phyloP scores from a whole-genome alignment of 2,113 vertebrate genomes.

The Galeopterus variegatus region DNA sequence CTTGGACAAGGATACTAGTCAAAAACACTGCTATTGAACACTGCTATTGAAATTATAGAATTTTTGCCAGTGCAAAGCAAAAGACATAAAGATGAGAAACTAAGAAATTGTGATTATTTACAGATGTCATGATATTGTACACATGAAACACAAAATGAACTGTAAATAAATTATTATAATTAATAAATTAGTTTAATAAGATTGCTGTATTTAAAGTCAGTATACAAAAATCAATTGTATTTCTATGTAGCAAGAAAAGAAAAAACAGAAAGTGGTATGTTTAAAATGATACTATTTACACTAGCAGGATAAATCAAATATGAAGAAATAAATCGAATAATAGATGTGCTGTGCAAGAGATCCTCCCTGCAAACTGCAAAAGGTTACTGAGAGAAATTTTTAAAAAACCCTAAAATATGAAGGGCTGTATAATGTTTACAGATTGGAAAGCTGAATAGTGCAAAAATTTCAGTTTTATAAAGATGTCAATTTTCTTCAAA shows the following conservation, averaged over 20 bases:
- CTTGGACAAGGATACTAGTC: background rate
- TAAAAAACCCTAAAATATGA: background rate
- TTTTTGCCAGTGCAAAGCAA: background rate
- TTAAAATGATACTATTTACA: background rate
- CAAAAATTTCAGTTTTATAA: background rate
- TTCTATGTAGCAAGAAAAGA: background rate
- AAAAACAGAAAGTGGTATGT: background rate
- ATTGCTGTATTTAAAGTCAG: background rate
- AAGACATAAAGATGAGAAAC: background rate
- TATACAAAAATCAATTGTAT: background rate
- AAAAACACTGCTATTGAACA: background rate
- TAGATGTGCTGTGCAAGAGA: background rate
- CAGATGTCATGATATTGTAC: background rate
- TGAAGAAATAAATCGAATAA: background rate
- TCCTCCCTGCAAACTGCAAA: background rate
- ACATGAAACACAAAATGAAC: background rate
- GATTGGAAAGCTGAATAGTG: background rate
- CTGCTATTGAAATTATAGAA: background rate
- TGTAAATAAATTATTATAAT: background rate
- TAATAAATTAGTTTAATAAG: background rate
- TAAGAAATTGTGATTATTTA: background rate
- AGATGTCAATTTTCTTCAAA: background rate
- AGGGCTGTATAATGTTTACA: background rate
- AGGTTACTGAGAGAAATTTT: background rate
- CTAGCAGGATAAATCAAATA: background rate